Base-by-base conservation (phyloP, 2,888 invertebrate species). In the Harpalus rufipes region DNA sequence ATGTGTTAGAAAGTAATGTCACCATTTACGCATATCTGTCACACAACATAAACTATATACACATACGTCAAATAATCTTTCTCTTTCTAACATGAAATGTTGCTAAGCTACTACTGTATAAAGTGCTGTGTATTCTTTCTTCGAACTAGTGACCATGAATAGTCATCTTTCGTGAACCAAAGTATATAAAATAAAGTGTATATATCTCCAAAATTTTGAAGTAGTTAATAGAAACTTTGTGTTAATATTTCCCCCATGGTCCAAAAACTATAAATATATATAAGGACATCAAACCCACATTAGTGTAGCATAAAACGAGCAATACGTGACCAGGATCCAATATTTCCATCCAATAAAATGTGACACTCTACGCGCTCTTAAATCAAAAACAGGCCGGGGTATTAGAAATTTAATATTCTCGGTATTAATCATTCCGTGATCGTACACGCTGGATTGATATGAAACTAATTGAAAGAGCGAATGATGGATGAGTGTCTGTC, bases 221-320 rank as follows among this genome's bases (percentile, higher is more conserved):
- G 32, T 32, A 51, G 44, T 61, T 18, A 58, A 51, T 51, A 51
- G 10, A 51, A 51, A 10, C 44, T 51, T 51, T 8, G 8, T 51
- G 61, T 21, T 18, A 10, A 16, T 18, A 61, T 7, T 2, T 12
- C 16, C 8, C 8, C 32, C 16, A 14, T 8, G 61, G 18, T 4
- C 61, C 0, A n/a, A 58, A n/a, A 58, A 16, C n/a, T 21, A 21
- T 18, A 16, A 61, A 61, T 16, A 61, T 16, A 18, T 18, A 61
- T 18, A 61, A 72, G 72, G 65, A 61, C 65, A 81, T 81, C 81
- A 81, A 51, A 81, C 63, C 41, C 81, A 65, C 81, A 81, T 81
- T 81, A 63, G 63, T 63, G 56, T 81, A 61, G 81, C 41, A 81
- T 14, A 63, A 81, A 63, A 81, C 39, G 41, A n/a, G 25, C 41